These are phyloP conservation scores for Siniperca obscura DNA, from an alignment of 2,797 vertebrate species.

Conservation along the genomic window DNA sequence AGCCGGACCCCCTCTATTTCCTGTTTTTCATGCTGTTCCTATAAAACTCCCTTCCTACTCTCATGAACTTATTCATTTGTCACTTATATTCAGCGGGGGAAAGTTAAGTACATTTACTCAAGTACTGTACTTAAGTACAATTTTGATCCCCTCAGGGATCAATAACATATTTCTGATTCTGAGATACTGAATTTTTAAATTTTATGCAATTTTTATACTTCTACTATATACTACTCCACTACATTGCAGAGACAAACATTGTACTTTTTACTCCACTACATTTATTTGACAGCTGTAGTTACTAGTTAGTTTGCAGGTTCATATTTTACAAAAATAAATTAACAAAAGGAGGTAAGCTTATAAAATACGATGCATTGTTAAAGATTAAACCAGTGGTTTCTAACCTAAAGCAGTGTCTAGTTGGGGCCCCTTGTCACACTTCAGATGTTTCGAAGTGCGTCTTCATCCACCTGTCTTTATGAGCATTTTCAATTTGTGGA, in stretches of 20 bases:
- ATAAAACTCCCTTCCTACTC: slow-evolving; percentile 43
- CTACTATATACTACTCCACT: not conserved
- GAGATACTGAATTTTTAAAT: not conserved
- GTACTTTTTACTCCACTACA: not conserved
- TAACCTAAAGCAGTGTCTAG: not conserved
- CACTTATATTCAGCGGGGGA: not conserved
- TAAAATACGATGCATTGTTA: not conserved
- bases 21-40: slow-evolving; percentile 55
- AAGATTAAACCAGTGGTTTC: not conserved
- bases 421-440: not conserved
- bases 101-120: not conserved
- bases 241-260: too few relatives aligned
- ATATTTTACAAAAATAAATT: not conserved
- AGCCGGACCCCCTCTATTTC: slow-evolving; percentile 51
- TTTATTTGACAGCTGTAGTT: not conserved
- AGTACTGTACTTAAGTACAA: not conserved
- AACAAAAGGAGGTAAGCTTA: not conserved
- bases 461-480: not conserved
- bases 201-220: not conserved
- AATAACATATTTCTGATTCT: too few relatives aligned
- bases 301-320: not conserved
- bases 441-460: not conserved
- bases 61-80: slow-evolving; percentile 17
- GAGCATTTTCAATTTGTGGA: not conserved
- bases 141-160: not conserved